phyloP scores from a whole-genome alignment of 2,888 invertebrate genomes.

The Oegoconia quadripuncta region DNA sequence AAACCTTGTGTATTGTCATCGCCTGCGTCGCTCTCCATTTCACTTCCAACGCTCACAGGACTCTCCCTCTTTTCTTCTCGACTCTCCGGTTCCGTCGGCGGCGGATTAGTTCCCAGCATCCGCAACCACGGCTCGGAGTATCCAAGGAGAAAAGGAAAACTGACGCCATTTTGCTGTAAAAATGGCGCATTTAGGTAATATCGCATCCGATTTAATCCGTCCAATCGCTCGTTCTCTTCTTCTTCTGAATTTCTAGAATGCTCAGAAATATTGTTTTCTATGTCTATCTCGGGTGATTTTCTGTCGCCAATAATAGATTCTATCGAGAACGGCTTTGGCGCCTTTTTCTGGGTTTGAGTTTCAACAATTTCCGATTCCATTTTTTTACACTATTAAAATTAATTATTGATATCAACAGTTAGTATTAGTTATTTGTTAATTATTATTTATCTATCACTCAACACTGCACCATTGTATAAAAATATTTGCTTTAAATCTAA shows the following conservation, averaged over 20 bases:
- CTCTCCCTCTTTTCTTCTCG: constrained; percentile 65
- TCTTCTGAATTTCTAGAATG: constrained; percentile 65
- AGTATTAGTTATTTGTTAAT: not conserved
- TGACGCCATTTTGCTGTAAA: constrained; percentile 62
- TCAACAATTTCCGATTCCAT: constrained; percentile 59
- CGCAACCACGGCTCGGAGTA: constrained; percentile 72
- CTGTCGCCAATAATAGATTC: constrained; percentile 79
- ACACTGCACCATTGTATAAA: not conserved
- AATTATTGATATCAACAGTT: too few species aligned
- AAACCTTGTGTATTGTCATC: constrained; percentile 66
- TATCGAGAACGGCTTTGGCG: constrained; percentile 81
- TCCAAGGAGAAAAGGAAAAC: constrained; percentile 66
- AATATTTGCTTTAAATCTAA: not conserved
- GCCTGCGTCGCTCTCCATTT: constrained; percentile 62
- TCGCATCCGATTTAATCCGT: constrained; percentile 62
- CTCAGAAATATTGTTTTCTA: constrained; percentile 65
- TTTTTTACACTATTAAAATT: constrained; percentile 19
- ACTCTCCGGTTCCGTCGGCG: constrained; percentile 39
- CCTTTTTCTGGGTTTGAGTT: constrained; percentile 57
- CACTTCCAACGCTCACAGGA: constrained; percentile 71
- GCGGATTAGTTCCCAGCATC: constrained; percentile 42
- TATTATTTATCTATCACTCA: not conserved
- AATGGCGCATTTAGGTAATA: constrained; percentile 69
- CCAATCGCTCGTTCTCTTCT: constrained; percentile 53
- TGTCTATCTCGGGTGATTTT: constrained; percentile 71